Evolutionary conservation across 2,113 vertebrate species (phyloP).

Genomic region (Macroglossus sobrinus): DNA sequence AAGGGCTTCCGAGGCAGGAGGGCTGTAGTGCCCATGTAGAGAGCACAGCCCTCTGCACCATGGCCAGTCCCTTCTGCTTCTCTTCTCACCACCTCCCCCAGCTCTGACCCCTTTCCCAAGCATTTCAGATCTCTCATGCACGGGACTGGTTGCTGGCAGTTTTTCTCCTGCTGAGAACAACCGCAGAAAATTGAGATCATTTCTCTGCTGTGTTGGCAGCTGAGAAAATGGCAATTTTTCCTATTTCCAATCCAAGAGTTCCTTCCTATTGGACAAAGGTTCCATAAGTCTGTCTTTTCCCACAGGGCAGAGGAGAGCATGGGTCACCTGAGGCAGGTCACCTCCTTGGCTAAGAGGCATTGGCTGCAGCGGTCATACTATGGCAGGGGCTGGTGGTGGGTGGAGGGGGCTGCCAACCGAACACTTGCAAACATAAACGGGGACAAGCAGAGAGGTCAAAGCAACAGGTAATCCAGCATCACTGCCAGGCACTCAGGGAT

Average conservation of each 20-base stretch:
- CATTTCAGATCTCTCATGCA: not conserved
- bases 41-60: not conserved
- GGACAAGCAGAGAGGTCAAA: not conserved
- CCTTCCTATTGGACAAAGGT: slow-evolving; percentile 47
- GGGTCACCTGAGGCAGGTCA: not conserved
- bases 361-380: not conserved
- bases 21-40: not conserved
- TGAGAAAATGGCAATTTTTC: slow-evolving; percentile 70
- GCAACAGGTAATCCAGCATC: not conserved
- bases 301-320: not conserved
- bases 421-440: not conserved
- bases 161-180: slow-evolving; percentile 57
- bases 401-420: not conserved
- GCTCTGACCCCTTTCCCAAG: not conserved
- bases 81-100: not conserved
- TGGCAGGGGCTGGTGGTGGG: not conserved
- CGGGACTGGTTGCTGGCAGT: slow-evolving; percentile 12
- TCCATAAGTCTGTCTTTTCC: not conserved
- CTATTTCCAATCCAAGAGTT: slow-evolving; percentile 57
- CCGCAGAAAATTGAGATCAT: slow-evolving; percentile 75
- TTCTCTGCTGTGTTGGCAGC: slow-evolving; percentile 71
- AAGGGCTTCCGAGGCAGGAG: not conserved
- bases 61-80: not conserved
- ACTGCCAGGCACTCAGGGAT: accelerated
- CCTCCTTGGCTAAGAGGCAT: not conserved